Conservation (phyloP, 1,140 invertebrate species). For the Anastrepha obliqua region DNA sequence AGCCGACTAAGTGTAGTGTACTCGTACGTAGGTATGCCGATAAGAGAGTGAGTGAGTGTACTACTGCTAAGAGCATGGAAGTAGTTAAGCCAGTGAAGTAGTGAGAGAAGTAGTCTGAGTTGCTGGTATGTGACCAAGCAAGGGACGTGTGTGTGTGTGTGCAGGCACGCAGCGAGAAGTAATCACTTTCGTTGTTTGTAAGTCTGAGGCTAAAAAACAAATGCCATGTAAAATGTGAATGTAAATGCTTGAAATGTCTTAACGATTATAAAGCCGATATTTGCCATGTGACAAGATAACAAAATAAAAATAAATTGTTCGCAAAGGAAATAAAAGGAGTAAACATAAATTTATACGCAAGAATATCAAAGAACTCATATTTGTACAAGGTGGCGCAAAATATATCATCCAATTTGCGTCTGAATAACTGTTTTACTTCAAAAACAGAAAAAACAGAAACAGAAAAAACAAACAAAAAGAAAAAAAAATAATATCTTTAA, state of each 20-base stretch:
- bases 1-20: background rate
- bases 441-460: too few relatives aligned
- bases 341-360: too few relatives aligned
- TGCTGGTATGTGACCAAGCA: background rate
- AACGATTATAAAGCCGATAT: background rate
- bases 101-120: background rate
- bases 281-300: background rate
- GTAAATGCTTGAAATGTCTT: background rate
- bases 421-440: too few relatives aligned
- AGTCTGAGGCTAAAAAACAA: background rate
- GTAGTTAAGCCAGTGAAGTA: background rate
- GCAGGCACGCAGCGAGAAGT: background rate
- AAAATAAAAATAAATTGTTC: too few relatives aligned
- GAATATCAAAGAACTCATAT: too few relatives aligned
- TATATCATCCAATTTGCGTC: too few relatives aligned
- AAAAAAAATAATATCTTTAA: too few relatives aligned
- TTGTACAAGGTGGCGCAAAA: too few relatives aligned
- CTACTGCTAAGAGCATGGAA: background rate
- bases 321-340: too few relatives aligned
- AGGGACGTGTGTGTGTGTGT: background rate
- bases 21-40: too few relatives aligned
- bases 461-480: too few relatives aligned
- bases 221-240: background rate
- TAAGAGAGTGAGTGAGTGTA: background rate
- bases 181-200: slow-evolving; percentile 1